Evolutionary conservation across 2,888 invertebrate genomes (phyloP), one percentile per base, ranked within the genome.

Genomic region (Acanthosoma haemorrhoidale): DNA sequence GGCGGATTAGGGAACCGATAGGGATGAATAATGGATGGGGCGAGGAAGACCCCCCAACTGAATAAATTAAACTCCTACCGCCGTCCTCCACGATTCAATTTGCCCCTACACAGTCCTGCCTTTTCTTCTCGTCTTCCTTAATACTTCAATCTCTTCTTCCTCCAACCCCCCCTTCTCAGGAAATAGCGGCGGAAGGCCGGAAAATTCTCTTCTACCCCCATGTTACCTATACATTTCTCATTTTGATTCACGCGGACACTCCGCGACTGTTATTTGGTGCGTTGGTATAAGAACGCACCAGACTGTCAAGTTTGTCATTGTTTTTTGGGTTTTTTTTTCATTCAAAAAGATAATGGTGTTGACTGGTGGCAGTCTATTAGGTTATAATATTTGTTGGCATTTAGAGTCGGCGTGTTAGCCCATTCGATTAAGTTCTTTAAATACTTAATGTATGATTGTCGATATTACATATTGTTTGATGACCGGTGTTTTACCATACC

Each of bases 61-160:
- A 61, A 61, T 61, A 61, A 61, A 61, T 61, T 61, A 61, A 36
- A 51, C 51, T 51, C 51, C 51, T 36, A 61, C 61, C 15, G 61
- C 18, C 59, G 31, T 34, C 34, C 32, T 32, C 32, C 32, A 15
- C 61, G 21, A 61, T 61, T 61, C 61, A 61, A 61, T 61, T 61
- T 61, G 61, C 34, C 61, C 21, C 61, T 61, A 21, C 34, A 34
- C 61, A 51, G 51, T n/a, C n/a, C 51, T 51, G 21, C 61, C 36
- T 61, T 36, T 61, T 61, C 36, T 61, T 36, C 21, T 61, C 61
- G 18, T 36, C 21, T 36, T 61, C 61, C 36, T 32, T 61, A 21
- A 36, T 61, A 32, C 59, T 59, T 59, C 31, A 32, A 59, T 34
- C 34, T 36, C 61, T 61, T 36, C 36, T 61, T 61, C 61, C 61